phyloP scores from a whole-genome alignment of 2,888 invertebrate genomes.

The Scaptomyza tumidula region DNA sequence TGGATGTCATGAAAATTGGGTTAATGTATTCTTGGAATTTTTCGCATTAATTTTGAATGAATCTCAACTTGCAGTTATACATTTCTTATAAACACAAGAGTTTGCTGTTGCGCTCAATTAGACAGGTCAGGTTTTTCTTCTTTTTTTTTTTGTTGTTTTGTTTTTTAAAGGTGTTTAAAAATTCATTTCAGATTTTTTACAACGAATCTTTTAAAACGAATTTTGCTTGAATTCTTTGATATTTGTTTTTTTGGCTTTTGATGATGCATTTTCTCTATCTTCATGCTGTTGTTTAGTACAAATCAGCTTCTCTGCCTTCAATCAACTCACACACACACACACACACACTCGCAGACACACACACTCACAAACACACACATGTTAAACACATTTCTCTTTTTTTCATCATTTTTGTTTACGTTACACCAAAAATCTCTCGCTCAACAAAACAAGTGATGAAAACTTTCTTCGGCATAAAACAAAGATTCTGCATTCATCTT shows the following conservation, averaged over 20 bases:
- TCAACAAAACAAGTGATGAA: background rate
- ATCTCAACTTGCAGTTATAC: no score
- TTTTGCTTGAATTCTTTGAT: no score
- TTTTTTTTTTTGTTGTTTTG: no score
- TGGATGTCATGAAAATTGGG: constrained; percentile 6
- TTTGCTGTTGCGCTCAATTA: no score
- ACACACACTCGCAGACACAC: background rate
- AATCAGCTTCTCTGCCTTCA: background rate
- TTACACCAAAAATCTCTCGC: background rate
- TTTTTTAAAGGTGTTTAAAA: no score
- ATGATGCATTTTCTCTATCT: no score
- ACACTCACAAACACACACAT: background rate
- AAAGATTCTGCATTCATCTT: background rate
- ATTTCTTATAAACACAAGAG: no score
- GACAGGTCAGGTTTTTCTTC: no score
- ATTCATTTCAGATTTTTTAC: no score
- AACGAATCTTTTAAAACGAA: no score
- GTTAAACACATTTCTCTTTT: constrained; percentile 21
- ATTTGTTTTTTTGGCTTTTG: no score
- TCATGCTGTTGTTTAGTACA: no score
- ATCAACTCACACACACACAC: background rate
- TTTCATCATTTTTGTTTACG: background rate
- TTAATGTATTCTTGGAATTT: constrained; percentile 13
- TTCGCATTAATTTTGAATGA: background rate
- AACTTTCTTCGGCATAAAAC: background rate